Percentiles rank a stretch among this genome's conserved stretches.
Evolutionary conservation across 2,113 vertebrate species (phyloP).

Genomic region (Limnothrissa miodon): DNA sequence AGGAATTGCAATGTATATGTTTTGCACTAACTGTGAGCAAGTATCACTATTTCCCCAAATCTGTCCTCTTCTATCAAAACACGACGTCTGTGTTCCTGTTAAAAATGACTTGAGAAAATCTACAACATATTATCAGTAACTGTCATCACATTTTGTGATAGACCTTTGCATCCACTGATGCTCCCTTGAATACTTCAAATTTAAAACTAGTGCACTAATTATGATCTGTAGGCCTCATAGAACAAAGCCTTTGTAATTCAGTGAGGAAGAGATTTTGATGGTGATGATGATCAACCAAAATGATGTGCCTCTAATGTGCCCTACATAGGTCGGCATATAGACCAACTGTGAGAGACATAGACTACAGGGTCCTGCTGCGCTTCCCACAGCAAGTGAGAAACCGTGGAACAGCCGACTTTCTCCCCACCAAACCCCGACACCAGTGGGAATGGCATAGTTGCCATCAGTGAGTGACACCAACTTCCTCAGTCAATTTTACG

Average conservation of each 20-base stretch:
- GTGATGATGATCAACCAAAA: neutral
- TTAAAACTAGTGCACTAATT: too few relatives aligned
- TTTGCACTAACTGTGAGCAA: neutral
- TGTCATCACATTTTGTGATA: too few relatives aligned
- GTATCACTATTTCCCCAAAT: neutral
- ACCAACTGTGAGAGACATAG: conserved; percentile 67
- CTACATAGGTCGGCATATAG: conserved; percentile 74
- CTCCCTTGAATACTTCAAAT: too few relatives aligned
- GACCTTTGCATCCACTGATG: too few relatives aligned
- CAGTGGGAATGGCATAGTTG: conserved; percentile 87
- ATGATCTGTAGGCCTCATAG: too few relatives aligned
- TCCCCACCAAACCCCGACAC: conserved; percentile 75
- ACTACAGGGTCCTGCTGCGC: conserved; percentile 76
- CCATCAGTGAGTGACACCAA: conserved; percentile 74
- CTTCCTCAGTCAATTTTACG: neutral
- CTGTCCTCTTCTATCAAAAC: too few relatives aligned
- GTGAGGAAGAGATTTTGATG: too few relatives aligned
- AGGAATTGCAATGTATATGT: neutral
- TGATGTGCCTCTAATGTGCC: conserved; percentile 19
- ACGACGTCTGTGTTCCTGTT: too few relatives aligned
- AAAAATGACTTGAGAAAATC: too few relatives aligned
- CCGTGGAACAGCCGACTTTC: conserved; percentile 78
- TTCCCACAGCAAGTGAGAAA: conserved; percentile 83
- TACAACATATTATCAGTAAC: neutral
- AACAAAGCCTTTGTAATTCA: too few relatives aligned